These are phyloP conservation scores for Noctua fimbriata DNA, from an alignment of 2,888 invertebrate genomes.

Conservation along the genomic window DNA sequence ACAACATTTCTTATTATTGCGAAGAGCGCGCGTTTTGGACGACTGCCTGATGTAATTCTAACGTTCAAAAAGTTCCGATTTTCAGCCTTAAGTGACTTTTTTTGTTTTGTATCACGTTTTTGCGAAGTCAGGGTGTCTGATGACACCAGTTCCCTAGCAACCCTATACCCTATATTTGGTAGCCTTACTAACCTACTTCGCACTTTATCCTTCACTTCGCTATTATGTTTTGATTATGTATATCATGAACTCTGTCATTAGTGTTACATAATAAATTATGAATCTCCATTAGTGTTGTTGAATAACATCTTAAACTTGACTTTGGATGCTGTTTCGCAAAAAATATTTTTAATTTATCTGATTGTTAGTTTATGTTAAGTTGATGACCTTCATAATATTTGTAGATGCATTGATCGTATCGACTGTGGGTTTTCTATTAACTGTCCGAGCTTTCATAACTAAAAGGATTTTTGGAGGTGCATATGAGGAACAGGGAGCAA, in stretches of 20 bases:
- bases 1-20: neutral
- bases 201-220: neutral
- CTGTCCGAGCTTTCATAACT: too few species aligned
- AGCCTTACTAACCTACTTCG: neutral
- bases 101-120: too few species aligned
- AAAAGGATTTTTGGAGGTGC: too few species aligned
- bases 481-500: too few species aligned
- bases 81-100: too few species aligned
- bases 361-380: neutral
- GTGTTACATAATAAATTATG: constrained; percentile 1
- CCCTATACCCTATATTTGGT: neutral
- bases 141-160: neutral
- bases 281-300: neutral
- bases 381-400: too few species aligned
- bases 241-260: neutral
- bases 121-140: too few species aligned
- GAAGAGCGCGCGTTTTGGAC: neutral
- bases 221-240: neutral
- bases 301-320: constrained; percentile 3
- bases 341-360: neutral
- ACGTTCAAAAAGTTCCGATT: too few species aligned
- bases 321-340: constrained; percentile 7
- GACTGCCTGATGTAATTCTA: too few species aligned
- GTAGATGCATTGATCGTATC: too few species aligned
- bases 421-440: too few species aligned